These are phyloP conservation scores for Rhincodon typus DNA, from an alignment of 2,797 vertebrate species.

Conservation along the genomic window DNA sequence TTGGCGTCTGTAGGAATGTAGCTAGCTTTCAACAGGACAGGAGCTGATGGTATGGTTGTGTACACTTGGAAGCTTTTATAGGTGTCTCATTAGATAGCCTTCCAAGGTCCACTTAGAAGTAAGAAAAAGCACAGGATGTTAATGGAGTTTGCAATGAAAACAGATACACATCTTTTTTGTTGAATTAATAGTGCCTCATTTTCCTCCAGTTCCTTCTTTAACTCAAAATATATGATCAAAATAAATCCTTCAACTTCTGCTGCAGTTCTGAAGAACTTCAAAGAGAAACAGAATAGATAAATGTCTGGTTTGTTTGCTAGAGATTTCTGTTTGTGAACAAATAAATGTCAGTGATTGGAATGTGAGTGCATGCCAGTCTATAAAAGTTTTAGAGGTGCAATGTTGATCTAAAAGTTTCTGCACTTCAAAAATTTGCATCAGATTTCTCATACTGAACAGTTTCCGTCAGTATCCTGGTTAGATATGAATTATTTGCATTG, in stretches of 20 bases:
- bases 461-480: not conserved
- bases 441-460: not conserved
- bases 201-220: not conserved
- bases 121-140: conserved; percentile 15
- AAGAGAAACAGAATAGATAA: not conserved
- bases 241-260: conserved; percentile 9
- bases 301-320: conserved; percentile 4
- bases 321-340: conserved; percentile 14
- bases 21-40: conserved; percentile 1
- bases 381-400: not conserved
- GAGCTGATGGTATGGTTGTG: conserved; percentile 11
- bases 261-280: not conserved
- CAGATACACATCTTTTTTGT: not conserved
- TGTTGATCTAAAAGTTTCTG: not conserved
- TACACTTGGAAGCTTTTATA: conserved; percentile 28
- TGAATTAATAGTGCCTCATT: not conserved
- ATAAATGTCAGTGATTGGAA: not conserved
- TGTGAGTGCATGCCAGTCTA: not conserved
- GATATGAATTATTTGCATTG: not conserved
- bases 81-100: conserved; percentile 11
- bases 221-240: not conserved
- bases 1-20: conserved; percentile 14
- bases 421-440: not conserved
- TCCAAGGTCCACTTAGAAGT: conserved; percentile 7
- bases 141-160: not conserved